phyloP scores from a whole-genome alignment of 2,797 vertebrate genomes.

The Rhinogobio ventralis region DNA sequence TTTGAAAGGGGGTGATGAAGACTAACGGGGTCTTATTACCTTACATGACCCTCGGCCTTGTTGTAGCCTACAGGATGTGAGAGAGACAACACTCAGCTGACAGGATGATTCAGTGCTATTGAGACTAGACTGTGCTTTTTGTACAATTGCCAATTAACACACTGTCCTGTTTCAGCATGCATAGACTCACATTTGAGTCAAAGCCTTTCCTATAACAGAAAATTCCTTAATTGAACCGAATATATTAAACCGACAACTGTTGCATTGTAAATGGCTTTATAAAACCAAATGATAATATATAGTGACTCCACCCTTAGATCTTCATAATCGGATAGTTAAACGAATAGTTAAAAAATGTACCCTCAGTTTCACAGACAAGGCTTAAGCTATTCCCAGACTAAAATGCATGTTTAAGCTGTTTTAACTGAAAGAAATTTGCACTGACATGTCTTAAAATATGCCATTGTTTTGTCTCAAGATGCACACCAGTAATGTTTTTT shows the following conservation, averaged over 20 bases:
- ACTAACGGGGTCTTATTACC: constrained; percentile 44
- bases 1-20: constrained; percentile 50
- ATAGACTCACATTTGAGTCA: neutral
- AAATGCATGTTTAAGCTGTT: no score
- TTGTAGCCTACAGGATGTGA: constrained; percentile 40
- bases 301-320: neutral
- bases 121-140: constrained; percentile 13
- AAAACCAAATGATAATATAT: neutral
- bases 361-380: no score
- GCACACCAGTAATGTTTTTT: no score
- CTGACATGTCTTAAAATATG: no score
- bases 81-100: constrained; percentile 30
- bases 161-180: constrained; percentile 35
- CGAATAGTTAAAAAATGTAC: neutral
- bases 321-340: neutral
- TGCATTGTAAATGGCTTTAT: neutral
- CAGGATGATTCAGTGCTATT: constrained; percentile 38
- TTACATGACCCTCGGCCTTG: constrained; percentile 22
- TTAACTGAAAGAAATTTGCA: no score
- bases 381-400: no score
- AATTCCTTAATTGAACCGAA: neutral
- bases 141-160: constrained; percentile 5
- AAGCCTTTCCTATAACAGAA: neutral
- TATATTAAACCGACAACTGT: neutral
- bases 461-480: no score